Evolutionary conservation across 2,888 invertebrate species (phyloP).

Genomic region (Synanthedon formicaeformis): DNA sequence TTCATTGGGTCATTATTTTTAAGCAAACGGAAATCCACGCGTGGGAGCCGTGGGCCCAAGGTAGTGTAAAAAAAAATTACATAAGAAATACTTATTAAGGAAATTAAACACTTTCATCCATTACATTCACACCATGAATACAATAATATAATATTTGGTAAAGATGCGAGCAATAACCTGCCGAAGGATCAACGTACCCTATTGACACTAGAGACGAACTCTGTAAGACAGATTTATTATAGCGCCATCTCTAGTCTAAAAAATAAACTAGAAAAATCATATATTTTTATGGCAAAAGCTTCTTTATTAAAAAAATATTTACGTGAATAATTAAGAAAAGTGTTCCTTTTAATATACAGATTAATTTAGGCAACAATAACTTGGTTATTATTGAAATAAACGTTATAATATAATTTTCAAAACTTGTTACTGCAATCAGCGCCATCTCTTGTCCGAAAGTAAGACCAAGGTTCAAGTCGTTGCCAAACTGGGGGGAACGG

Average conservation of each 20-base stretch:
- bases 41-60: too few species aligned
- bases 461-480: conserved; percentile 51
- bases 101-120: not conserved
- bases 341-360: too few species aligned
- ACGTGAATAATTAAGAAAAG: too few species aligned
- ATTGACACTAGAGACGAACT: conserved; percentile 22
- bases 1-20: too few species aligned
- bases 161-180: conserved; percentile 33
- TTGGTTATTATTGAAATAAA: too few species aligned
- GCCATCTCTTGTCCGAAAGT: conserved; percentile 35
- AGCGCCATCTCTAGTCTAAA: conserved; percentile 26
- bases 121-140: not conserved
- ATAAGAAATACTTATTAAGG: too few species aligned
- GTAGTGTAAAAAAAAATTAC: too few species aligned
- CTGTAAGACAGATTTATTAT: conserved; percentile 1
- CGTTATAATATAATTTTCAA: conserved; percentile 9
- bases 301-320: too few species aligned
- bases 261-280: too few species aligned
- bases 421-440: conserved; percentile 7
- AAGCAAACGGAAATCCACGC: too few species aligned
- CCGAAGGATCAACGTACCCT: conserved; percentile 41
- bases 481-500: conserved; percentile 54
- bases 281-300: too few species aligned
- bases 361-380: too few species aligned
- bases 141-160: not conserved